Conservation (phyloP, 2,113 vertebrate genomes). For the Ciconia maguari region DNA sequence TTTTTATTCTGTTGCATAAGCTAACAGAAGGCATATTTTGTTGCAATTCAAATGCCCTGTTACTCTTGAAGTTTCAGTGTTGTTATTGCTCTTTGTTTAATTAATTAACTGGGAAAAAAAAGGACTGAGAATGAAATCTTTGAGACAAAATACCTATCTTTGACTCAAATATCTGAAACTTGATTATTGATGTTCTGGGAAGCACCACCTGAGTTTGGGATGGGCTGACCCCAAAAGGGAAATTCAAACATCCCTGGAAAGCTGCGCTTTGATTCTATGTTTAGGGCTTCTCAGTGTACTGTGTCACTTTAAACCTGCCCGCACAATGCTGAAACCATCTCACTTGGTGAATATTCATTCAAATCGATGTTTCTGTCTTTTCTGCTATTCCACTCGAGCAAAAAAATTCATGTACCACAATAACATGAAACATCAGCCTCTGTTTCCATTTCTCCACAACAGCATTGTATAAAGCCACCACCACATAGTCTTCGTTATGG, state of each 20-base stretch:
- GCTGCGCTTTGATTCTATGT: neutral
- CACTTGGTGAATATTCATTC: neutral
- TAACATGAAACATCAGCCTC: neutral
- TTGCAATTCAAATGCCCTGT: neutral
- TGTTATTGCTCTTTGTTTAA: neutral
- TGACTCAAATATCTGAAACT: neutral
- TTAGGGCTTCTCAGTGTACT: neutral
- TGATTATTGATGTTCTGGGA: neutral
- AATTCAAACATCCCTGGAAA: neutral
- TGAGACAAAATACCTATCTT: neutral
- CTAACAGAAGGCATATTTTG: neutral
- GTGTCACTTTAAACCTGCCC: neutral
- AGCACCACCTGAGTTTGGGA: neutral
- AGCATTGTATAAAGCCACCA: neutral
- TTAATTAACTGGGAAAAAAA: neutral
- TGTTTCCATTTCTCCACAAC: neutral
- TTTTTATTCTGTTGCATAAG: neutral
- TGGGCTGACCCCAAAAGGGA: neutral
- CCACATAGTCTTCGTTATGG: neutral
- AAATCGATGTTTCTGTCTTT: neutral
- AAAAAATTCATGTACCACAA: neutral
- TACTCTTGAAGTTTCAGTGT: neutral
- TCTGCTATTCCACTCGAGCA: neutral
- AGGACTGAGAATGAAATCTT: neutral
- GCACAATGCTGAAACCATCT: neutral